Evolutionary conservation across 2,888 invertebrate species (phyloP), one percentile per base, ranked within the genome.

Genomic region (Frankliniella fusca): DNA sequence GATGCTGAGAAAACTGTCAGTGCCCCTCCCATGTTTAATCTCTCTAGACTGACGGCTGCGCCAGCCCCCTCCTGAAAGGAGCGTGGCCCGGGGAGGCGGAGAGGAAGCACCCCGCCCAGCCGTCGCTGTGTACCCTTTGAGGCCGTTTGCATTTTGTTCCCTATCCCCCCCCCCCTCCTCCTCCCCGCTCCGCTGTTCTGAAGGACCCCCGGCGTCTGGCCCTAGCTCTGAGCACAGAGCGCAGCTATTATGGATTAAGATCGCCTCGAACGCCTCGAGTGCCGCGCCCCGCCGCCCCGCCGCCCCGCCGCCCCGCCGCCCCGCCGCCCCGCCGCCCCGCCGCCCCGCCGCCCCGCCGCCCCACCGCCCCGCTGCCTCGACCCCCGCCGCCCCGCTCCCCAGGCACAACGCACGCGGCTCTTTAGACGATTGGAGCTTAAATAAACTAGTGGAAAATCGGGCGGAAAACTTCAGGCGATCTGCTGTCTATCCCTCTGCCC

Each of bases 401-500:
- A 1, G 54, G 54, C 54, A 20, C 20, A 54, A 54, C 15, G 54
- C 18, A 54, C 54, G 54, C 11, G 54, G 18, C 54, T 76, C 23
- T 76, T 76, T 76, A 76, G 70, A 23, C 70, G 70, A 76, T 76
- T 27, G 70, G 70, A 27, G 70, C 70, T 76, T 76, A 27, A 76
- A 76, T 76, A 76, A 76, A 76, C 23, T 76, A 76, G 70, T 27
- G 70, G 70, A 76, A 76, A 76, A 76, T 76, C 70, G 27, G 23
- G 70, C 70, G 70, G 27, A 2, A 76, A 76, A 76, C 70, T 76
- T 23, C 27, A 0, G n/a, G 70, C 70, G 20, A 12, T n/a, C 15
- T 61, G n/a, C 80, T 80, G 83, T 83, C 83, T 82, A 82, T 70
- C 70, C 23, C 70, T 70, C 70, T 70, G 23, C 70, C 23, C 70